Evolutionary conservation across 2,113 vertebrate species (phyloP), one percentile per base, ranked within the genome.

Genomic region (Pterocles gutturalis): DNA sequence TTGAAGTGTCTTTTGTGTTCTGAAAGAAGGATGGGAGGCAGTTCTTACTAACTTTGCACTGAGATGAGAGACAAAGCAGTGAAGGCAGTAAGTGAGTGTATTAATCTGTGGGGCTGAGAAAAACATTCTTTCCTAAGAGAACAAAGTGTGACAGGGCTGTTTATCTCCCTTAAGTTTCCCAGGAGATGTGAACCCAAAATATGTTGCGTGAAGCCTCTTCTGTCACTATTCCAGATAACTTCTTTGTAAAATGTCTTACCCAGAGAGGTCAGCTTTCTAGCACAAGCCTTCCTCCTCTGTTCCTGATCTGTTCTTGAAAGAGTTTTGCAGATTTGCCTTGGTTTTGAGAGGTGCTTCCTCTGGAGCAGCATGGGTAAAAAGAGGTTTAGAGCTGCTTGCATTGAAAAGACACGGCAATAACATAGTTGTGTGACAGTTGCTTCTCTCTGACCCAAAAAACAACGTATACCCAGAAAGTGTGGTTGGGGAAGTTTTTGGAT

Each of bases 141-240:
- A 67, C 36, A 29, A 76, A 80, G 36, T 90, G 38, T 75, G 80
- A 90, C 60, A 73, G 83, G 55, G 29, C 72, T 86, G 57, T 90
- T 96, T 92, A 78, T 93, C 94, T 87, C 72, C 55, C 41, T 86
- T 90, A 93, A 75, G 72, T 93, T 93, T 95, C 88, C 48, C 86
- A 46, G 77, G 80, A 89, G 73, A 75, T 84, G 46, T 36, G 57
- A 95, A 87, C 38, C 1, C 69, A 58, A 92, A 89, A n/a, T 55
- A 26, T 7, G 6, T 84, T 79, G 57, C 13, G 11, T 38, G 85
- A 58, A 53, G 66, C 53, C 38, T 79, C 66, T 83, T 83, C 43
- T 69, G 3, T 89, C 84, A 34, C 41, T 49, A n/a, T 64, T 60
- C 17, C 69, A 57, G 62, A 36, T 85, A 83, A 91, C 69, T 82